phyloP scores from a whole-genome alignment of 2,797 vertebrate genomes.

The Sebastiscus tertius region DNA sequence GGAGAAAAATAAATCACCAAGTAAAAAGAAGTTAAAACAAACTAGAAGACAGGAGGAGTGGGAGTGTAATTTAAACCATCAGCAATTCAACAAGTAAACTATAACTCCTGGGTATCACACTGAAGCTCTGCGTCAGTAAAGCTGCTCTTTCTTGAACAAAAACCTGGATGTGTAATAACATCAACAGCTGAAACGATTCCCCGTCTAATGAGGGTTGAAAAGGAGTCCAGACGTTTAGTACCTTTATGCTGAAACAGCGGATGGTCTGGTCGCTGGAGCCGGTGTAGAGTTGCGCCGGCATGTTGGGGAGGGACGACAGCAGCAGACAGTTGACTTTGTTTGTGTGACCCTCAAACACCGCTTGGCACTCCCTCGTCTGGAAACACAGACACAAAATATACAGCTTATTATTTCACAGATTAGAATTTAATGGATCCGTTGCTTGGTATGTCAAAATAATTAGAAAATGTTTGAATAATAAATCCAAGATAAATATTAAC shows the following conservation, averaged over 20 bases:
- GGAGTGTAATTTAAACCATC: background rate
- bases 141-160: background rate
- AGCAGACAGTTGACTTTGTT: conserved; percentile 95
- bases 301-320: conserved; percentile 83
- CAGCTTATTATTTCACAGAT: background rate
- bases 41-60: background rate
- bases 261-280: conserved; percentile 95
- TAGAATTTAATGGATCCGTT: background rate
- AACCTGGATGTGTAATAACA: background rate
- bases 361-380: conserved; percentile 88
- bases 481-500: background rate
- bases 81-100: background rate
- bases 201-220: background rate
- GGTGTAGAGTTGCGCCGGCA: conserved; percentile 86
- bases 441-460: background rate
- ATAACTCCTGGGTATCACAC: background rate
- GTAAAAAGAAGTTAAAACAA: background rate
- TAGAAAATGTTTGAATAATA: background rate
- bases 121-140: background rate
- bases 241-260: conserved; percentile 90
- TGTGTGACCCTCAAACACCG: conserved; percentile 90
- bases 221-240: conserved; percentile 36
- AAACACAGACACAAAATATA: background rate
- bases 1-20: background rate
- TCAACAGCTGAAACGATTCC: background rate